phyloP scores from a whole-genome alignment of 2,113 vertebrate genomes.

The Bujurquina vittata region DNA sequence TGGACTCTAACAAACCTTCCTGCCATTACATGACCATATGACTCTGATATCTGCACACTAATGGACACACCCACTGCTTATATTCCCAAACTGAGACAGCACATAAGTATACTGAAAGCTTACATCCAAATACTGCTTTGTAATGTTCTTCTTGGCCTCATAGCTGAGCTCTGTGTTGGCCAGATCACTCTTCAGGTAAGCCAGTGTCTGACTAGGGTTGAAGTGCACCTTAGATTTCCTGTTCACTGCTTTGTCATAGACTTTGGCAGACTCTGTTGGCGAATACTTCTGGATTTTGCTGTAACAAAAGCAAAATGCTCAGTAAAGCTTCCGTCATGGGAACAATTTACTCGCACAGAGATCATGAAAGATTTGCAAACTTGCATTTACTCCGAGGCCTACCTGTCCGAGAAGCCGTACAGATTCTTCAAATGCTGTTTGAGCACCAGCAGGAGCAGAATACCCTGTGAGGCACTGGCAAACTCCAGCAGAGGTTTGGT shows the following conservation, averaged over 20 bases:
- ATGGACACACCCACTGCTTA: neutral
- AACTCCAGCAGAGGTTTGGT: constrained; percentile 92
- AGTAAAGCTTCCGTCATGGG: neutral
- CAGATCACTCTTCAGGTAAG: constrained; percentile 89
- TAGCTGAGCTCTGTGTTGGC: constrained; percentile 87
- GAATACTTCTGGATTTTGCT: constrained; percentile 99
- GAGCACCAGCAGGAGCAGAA: constrained; percentile 93
- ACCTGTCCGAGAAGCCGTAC: constrained; percentile 98
- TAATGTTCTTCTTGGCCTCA: constrained; percentile 93
- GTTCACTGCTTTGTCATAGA: constrained; percentile 98
- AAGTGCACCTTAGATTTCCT: constrained; percentile 94
- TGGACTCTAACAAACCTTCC: neutral
- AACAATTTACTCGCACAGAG: neutral
- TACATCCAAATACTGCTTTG: constrained; percentile 97
- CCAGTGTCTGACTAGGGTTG: constrained; percentile 93
- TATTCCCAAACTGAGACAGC: neutral
- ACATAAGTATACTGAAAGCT: constrained; percentile 64
- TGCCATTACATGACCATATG: too few relatives aligned
- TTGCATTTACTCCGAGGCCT: constrained; percentile 7
- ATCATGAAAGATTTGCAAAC: neutral
- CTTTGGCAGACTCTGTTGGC: constrained; percentile 96
- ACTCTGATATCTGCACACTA: neutral
- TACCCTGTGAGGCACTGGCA: constrained; percentile 96
- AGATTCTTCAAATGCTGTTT: constrained; percentile 99
- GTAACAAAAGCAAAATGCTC: constrained; percentile 56